Base-by-base conservation (phyloP, 2,888 invertebrate species). In the Drosophila antonietae region DNA sequence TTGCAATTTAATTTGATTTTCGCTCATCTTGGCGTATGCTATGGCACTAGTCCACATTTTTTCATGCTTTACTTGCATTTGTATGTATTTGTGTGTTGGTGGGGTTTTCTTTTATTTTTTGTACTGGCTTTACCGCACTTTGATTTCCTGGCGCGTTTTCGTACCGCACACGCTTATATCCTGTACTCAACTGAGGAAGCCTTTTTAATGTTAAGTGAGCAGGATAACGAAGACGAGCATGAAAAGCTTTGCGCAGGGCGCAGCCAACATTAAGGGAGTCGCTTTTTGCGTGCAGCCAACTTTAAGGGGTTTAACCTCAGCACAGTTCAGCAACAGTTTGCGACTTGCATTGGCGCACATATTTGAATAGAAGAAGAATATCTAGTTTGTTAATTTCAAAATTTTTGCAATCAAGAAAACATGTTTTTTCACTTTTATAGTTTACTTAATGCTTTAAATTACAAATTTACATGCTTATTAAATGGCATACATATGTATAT, bases 101-200 rank as follows among this genome's bases (percentile, higher is more conserved):
- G 51, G 62, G 43, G 58, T 52, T 63, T 63, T 55, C 20, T 46
- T 71, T 18, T 55, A 55, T 73, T 55, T 55, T 14, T 66, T 67
- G 18, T 53, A 63, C 67, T 68, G 65, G 58, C 52, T 68, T 76
- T 71, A 75, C 73, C 76, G 79, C 66, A 74, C 66, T 70, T 64
- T 52, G 44, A 63, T 71, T 65, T 68, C 18, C 59, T 63, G 59
- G 58, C 72, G 72, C 74, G 83, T 39, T 68, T 58, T 58, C 63
- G 80, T 75, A 84, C 89, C 89, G 89, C 79, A 87, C 91, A 84
- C 92, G 90, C 84, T 89, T 88, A 89, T 88, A 90, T 91, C 91
- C 90, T 90, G 89, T 90, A 91, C 91, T 92, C 92, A 92, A 92
- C 92, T 92, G 90, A 90, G 52, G 44, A 64, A 74, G 61, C 53